phyloP scores from a whole-genome alignment of 2,113 vertebrate genomes.

The Diadophis punctatus region DNA sequence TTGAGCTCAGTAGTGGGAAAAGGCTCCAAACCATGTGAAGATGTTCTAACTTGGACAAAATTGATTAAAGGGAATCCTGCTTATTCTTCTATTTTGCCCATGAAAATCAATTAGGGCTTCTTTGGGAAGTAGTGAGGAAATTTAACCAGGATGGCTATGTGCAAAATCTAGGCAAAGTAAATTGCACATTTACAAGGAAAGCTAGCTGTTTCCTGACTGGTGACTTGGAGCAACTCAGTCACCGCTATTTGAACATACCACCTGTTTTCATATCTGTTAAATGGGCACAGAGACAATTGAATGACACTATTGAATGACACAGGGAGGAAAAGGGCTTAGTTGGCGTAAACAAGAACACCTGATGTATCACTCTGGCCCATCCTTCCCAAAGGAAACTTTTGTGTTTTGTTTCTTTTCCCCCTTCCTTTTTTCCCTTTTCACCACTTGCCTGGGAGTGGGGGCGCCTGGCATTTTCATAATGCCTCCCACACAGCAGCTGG shows the following conservation, averaged over 20 bases:
- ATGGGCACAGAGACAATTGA: neutral
- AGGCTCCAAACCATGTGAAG: neutral
- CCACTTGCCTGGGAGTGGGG: conserved; percentile 33
- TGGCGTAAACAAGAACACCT: neutral
- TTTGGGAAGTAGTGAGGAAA: neutral
- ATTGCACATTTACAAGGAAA: neutral
- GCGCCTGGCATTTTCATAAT: conserved; percentile 11
- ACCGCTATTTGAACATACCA: neutral
- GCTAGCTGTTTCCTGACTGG: neutral
- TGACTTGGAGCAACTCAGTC: neutral
- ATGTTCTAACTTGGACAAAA: neutral
- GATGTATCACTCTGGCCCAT: neutral
- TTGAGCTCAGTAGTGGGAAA: neutral
- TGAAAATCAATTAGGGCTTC: neutral
- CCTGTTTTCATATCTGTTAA: neutral
- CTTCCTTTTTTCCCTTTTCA: neutral
- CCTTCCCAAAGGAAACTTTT: neutral
- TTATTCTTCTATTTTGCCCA: neutral
- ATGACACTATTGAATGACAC: neutral
- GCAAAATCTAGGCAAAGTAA: neutral
- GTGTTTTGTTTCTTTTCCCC: neutral
- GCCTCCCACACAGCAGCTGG: conserved; percentile 50
- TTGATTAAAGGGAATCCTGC: neutral
- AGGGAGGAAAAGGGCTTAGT: neutral
- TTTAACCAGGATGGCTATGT: neutral